Evolutionary conservation across 2,888 invertebrate species (phyloP), one percentile per base, ranked within the genome.

Genomic region (Buathra laborator): DNA sequence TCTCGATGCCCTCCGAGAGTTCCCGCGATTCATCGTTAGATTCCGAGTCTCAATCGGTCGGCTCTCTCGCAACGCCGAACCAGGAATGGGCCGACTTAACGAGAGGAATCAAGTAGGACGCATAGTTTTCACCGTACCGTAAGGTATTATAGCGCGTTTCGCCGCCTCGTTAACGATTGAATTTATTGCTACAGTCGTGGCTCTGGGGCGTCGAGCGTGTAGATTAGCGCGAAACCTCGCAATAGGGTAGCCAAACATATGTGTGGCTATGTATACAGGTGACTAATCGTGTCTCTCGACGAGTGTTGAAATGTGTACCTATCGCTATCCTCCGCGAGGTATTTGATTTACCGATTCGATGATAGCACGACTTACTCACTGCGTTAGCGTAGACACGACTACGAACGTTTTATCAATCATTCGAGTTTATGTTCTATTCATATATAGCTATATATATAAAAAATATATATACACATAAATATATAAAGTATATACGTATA

Each of bases 91-190:
- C 81, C 78, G 83, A 81, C 83, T 86, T 89, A 89, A 89, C 88
- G 87, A 89, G 59, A 74, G 87, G 85, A 86, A 89, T 88, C 87
- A 88, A 88, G 84, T 84, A 80, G 86, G 85, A 87, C 85, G 84
- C 83, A 71, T 84, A 86, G 82, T 87, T 86, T 88, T 86, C 83
- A 37, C 37, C 37, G 37, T 9, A 9, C 37, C 37, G 37, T 37
- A 37, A 37, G 37, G 37, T 74, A 48, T 43, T 24, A 59, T 24
- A 75, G 48, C 70, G 46, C 66, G 78, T 71, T 46, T 74, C 43
- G 76, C 29, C 72, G 85, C 77, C 86, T 88, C 88, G 88, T 88
- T 88, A 87, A 87, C 87, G 86, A 81, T 83, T 72, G 82, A 87
- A 89, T 89, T 89, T 89, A 89, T 89, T 79, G 87, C 83, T 78